Percentiles rank a stretch among this genome's conserved stretches.
phyloP scores from a whole-genome alignment of 2,888 invertebrate genomes.

The Hypsopygia costalis region DNA sequence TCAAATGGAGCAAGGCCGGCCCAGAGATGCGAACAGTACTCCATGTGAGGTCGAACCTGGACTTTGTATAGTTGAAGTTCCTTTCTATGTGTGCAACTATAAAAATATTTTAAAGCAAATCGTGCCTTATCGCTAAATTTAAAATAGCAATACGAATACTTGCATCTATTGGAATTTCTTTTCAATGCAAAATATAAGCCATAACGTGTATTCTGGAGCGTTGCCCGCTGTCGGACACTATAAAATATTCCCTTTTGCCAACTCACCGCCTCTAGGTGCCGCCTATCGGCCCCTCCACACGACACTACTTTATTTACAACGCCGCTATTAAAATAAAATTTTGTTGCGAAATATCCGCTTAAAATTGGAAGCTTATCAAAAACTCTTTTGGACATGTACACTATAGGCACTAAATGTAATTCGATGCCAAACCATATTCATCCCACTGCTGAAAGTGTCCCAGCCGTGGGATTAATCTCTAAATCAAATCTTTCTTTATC shows the following conservation, averaged over 20 bases:
- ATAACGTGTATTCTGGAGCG: constrained; percentile 23
- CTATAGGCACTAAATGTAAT: no score
- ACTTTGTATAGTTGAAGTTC: no score
- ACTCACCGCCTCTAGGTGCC: constrained; percentile 2
- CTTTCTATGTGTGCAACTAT: no score
- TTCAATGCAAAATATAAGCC: constrained; percentile 1
- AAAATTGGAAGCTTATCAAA: background rate
- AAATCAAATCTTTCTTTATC: no score
- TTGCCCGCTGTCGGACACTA: constrained; percentile 26
- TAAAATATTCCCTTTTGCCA: constrained; percentile 25
- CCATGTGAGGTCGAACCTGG: no score
- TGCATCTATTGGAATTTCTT: constrained; percentile 1
- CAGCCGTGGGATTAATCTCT: no score
- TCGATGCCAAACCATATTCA: no score
- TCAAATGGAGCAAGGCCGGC: no score
- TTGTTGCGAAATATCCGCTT: background rate
- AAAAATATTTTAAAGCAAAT: no score
- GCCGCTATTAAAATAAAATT: background rate
- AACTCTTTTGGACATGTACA: no score
- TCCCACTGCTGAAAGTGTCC: no score
- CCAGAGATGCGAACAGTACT: no score
- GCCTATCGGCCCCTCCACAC: constrained; percentile 8
- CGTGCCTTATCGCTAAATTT: background rate
- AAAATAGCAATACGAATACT: constrained; percentile 2
- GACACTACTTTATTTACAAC: background rate